These are phyloP conservation scores for Thunnus albacares DNA, from an alignment of 2,797 vertebrate species.

Conservation along the genomic window DNA sequence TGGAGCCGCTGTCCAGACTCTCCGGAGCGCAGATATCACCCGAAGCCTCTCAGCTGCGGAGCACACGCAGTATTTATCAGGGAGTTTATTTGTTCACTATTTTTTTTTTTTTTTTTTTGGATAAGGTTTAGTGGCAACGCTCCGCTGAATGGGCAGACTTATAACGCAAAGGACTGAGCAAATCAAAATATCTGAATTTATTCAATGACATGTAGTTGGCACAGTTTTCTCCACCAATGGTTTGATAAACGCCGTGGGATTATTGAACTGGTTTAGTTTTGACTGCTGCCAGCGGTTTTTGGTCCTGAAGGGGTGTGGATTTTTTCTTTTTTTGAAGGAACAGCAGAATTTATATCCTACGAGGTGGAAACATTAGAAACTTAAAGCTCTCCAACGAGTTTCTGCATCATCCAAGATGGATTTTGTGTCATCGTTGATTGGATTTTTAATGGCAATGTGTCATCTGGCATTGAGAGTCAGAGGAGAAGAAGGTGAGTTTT, in stretches of 20 bases:
- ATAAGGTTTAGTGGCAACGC: slow-evolving; percentile 26
- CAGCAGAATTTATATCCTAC: neutral
- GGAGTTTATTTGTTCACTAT: slow-evolving; percentile 56
- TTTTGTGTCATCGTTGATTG: slow-evolving; percentile 86
- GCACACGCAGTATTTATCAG: slow-evolving; percentile 25
- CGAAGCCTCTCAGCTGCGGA: slow-evolving; percentile 43
- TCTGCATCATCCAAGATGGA: slow-evolving; percentile 86
- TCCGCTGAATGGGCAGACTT: slow-evolving; percentile 46
- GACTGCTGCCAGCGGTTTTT: slow-evolving; percentile 16
- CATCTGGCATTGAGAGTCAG: slow-evolving; percentile 79
- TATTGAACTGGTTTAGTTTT: slow-evolving; percentile 44
- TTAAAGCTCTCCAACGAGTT: slow-evolving; percentile 48
- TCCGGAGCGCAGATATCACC: slow-evolving; percentile 28
- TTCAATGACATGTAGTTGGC: slow-evolving; percentile 62
- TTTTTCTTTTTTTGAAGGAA: slow-evolving; percentile 30
- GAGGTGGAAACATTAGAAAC: slow-evolving; percentile 47
- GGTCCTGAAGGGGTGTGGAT: slow-evolving; percentile 45
- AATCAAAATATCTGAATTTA: neutral
- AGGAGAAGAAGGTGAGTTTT: slow-evolving; percentile 89
- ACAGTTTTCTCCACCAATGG: slow-evolving; percentile 38
- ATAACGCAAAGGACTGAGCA: slow-evolving; percentile 16
- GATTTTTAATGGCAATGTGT: slow-evolving; percentile 88
- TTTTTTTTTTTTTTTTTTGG: slow-evolving; percentile 32
- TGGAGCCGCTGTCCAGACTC: slow-evolving; percentile 53
- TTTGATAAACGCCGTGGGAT: slow-evolving; percentile 60